These are phyloP conservation scores for Bradynema listronoti DNA, from an alignment of 1,140 invertebrate genomes.

Conservation along the genomic window DNA sequence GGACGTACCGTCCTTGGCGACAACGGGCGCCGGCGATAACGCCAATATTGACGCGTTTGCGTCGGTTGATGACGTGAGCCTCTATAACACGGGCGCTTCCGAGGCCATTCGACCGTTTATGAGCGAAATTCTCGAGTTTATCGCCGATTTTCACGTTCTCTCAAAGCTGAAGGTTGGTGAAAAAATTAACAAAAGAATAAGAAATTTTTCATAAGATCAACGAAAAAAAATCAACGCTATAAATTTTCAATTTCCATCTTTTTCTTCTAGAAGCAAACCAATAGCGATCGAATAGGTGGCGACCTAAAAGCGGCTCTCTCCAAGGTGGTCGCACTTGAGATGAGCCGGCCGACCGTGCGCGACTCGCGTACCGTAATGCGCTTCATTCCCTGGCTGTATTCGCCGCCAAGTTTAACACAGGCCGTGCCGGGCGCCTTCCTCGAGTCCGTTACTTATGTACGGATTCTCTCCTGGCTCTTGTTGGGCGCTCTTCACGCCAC, in stretches of 20 bases:
- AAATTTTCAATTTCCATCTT: constrained; percentile 14
- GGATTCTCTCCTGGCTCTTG: constrained; percentile 87
- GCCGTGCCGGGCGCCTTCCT: constrained; percentile 80
- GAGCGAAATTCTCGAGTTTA: constrained; percentile 86
- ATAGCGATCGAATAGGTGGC: constrained; percentile 62
- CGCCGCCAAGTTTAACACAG: constrained; percentile 52
- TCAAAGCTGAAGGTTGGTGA: constrained; percentile 83
- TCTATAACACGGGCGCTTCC: constrained; percentile 72
- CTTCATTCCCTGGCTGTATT: constrained; percentile 56
- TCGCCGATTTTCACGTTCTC: constrained; percentile 89
- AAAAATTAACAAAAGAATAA: constrained; percentile 3
- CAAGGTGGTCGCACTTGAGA: constrained; percentile 48
- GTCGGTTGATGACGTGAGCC: constrained; percentile 23
- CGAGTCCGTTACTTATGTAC: constrained; percentile 87
- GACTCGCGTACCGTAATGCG: constrained; percentile 52
- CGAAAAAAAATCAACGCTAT: constrained; percentile 7
- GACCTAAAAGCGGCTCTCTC: constrained; percentile 70
- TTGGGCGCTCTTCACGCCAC: constrained; percentile 80
- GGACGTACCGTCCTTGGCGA: too few species aligned
- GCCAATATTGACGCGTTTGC: constrained; percentile 11
- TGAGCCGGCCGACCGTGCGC: constrained; percentile 46
- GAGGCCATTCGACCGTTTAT: constrained; percentile 86
- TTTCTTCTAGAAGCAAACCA: constrained; percentile 71
- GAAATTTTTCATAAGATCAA: constrained; percentile 23
- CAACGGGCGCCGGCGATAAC: constrained; percentile 64